Conservation (phyloP, 2,113 vertebrate species). For the Clinocottus analis region DNA sequence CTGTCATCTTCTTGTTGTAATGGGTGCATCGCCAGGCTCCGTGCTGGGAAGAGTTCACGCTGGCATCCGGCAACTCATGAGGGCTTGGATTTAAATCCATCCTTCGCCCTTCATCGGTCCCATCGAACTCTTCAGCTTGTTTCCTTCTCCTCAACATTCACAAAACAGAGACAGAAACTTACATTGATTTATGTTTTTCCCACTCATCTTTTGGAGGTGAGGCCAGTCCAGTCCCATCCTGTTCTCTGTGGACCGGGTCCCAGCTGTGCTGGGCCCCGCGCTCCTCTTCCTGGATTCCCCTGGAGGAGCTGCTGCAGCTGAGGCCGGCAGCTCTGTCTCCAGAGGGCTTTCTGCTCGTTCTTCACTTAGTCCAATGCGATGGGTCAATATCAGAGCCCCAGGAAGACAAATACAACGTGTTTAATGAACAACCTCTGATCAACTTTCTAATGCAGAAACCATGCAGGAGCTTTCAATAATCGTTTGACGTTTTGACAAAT, state of each 20-base stretch:
- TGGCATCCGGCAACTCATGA: slow-evolving; percentile 44
- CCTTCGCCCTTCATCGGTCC: slow-evolving; percentile 17
- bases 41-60: slow-evolving; percentile 40
- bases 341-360: not conserved
- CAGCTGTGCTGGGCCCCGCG: slow-evolving; percentile 52
- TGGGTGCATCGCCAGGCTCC: slow-evolving; percentile 29
- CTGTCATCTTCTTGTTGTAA: slow-evolving; percentile 40
- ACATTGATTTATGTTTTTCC: not conserved
- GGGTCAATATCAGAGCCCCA: not conserved
- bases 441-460: too few relatives aligned
- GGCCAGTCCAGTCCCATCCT: slow-evolving; percentile 15
- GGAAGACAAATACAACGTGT: not conserved
- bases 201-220: slow-evolving; percentile 23
- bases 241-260: slow-evolving; percentile 58
- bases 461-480: not conserved
- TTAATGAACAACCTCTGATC: not conserved
- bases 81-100: slow-evolving; percentile 44
- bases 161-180: not conserved
- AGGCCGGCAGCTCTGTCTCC: slow-evolving; percentile 28
- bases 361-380: not conserved
- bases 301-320: slow-evolving; percentile 54
- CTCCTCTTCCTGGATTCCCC: slow-evolving; percentile 22
- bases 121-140: slow-evolving; percentile 27
- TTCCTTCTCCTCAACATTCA: not conserved
- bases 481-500: not conserved